Evolutionary conservation across 37 sponge, comb jelly and placozoan genomes (phyloP), one percentile per base, ranked within the genome.

Genomic region (Oscarella lobularis): DNA sequence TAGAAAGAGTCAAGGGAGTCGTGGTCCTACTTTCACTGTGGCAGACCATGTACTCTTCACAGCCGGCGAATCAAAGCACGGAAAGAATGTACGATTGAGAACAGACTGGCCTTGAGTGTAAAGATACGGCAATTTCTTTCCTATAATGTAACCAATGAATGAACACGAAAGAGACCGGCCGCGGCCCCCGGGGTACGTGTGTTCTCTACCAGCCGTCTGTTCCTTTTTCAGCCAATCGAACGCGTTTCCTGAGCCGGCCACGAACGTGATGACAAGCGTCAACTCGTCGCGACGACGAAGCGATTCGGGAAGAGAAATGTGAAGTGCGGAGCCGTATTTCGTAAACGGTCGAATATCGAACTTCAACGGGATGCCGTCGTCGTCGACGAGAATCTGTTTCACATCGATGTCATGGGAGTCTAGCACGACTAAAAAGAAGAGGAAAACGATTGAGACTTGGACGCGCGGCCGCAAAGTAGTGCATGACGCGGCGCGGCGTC

Each of bases 101-200:
- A 48, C 60, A 27, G 60, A 9, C 20, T 88, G 88, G 39, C 88
- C 84, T 78, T 94, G 95, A 0, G 95, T 94, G 75, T 81, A 94
- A 40, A 94, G 81, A 38, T 90, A 94, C 14, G 88, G 88, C 31
- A 89, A 83, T 38, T 84, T 77, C 77, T 83, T 84, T 3, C 95
- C 95, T 48, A 20, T 20, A 9, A 48, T 20, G n/a, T n/a, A n/a
- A n/a, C n/a, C n/a, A n/a, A n/a, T n/a, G n/a, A n/a, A n/a, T n/a
- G n/a, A n/a, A n/a, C n/a, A n/a, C n/a, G n/a, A n/a, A n/a, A n/a
- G n/a, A n/a, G n/a, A n/a, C n/a, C n/a, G n/a, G n/a, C n/a, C n/a
- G n/a, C n/a, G n/a, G n/a, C n/a, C n/a, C n/a, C n/a, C n/a, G n/a
- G n/a, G n/a, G n/a, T n/a, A n/a, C n/a, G n/a, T n/a, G n/a, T n/a